Percentiles rank a stretch among this genome's conserved stretches.
Evolutionary conservation across 1,140 invertebrate species (phyloP).

Genomic region (Maniola jurtina): DNA sequence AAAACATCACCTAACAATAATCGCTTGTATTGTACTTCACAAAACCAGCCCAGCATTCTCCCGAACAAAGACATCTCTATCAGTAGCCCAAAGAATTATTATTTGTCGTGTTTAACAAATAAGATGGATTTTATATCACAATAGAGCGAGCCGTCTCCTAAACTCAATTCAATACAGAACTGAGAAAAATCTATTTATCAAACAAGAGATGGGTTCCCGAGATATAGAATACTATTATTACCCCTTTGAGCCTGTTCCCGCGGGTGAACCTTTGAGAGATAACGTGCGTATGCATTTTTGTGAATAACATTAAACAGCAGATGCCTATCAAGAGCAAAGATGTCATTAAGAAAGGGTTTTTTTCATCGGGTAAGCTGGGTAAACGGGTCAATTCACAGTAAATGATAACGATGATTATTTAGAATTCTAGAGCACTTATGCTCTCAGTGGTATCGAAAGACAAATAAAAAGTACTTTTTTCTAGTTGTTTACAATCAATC

Average conservation of each 20-base stretch:
- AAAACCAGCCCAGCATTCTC: slow-evolving; percentile 62
- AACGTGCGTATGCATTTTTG: slow-evolving; percentile 27
- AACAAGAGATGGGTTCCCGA: slow-evolving; percentile 60
- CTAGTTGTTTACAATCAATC: no score
- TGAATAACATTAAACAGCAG: slow-evolving; percentile 26
- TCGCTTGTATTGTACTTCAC: slow-evolving; percentile 47
- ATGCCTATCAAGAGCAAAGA: background rate
- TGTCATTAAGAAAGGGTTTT: background rate
- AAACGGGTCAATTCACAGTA: background rate
- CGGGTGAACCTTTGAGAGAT: slow-evolving; percentile 15
- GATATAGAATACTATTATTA: slow-evolving; percentile 68
- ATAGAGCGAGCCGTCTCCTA: slow-evolving; percentile 51
- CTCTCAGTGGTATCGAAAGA: background rate
- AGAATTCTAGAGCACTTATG: background rate
- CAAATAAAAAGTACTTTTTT: no score
- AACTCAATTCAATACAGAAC: slow-evolving; percentile 54
- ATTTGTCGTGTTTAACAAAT: slow-evolving; percentile 72
- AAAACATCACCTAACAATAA: slow-evolving; percentile 65
- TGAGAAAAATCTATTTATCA: slow-evolving; percentile 72
- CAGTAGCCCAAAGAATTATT: slow-evolving; percentile 68
- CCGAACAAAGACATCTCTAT: slow-evolving; percentile 67
- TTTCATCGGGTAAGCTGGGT: background rate
- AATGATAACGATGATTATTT: background rate
- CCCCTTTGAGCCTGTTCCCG: slow-evolving; percentile 52
- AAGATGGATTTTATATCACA: slow-evolving; percentile 67